Evolutionary conservation across 1,140 invertebrate species (phyloP).

Genomic region (Lethocerus indicus): DNA sequence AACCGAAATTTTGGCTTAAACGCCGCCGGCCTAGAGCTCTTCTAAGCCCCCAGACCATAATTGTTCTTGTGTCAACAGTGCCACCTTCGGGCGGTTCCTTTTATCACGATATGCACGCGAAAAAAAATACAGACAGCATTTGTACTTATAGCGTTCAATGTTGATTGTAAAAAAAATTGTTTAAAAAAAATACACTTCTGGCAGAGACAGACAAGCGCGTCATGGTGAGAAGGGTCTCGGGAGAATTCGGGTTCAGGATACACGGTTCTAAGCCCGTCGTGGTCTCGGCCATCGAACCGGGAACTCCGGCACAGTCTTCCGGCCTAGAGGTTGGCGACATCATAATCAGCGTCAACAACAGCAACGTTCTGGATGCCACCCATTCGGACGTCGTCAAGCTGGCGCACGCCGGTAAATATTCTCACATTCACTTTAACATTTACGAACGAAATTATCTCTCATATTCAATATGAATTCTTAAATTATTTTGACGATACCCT

Average conservation of each 20-base stretch:
- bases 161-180: too few relatives aligned
- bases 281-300: constrained; percentile 83
- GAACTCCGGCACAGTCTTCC: constrained; percentile 74
- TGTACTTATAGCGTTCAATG: too few relatives aligned
- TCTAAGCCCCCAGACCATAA: too few relatives aligned
- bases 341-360: constrained; percentile 77
- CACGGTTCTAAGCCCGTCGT: constrained; percentile 90
- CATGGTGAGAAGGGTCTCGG: constrained; percentile 58
- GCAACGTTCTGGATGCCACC: constrained; percentile 75
- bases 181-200: too few relatives aligned
- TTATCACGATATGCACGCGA: too few relatives aligned
- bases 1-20: too few relatives aligned
- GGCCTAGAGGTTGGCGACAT: constrained; percentile 89
- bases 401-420: constrained; percentile 53
- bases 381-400: constrained; percentile 92
- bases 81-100: too few relatives aligned
- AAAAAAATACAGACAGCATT: too few relatives aligned
- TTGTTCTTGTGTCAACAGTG: too few relatives aligned
- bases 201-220: constrained; percentile 76
- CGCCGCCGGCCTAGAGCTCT: too few relatives aligned
- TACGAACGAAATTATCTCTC: not conserved
- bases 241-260: constrained; percentile 90
- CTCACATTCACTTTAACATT: too few relatives aligned
- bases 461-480: not conserved
- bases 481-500: too few relatives aligned